These are phyloP conservation scores for Trichosurus vulpecula DNA, from an alignment of 2,797 vertebrate species.

Conservation along the genomic window DNA sequence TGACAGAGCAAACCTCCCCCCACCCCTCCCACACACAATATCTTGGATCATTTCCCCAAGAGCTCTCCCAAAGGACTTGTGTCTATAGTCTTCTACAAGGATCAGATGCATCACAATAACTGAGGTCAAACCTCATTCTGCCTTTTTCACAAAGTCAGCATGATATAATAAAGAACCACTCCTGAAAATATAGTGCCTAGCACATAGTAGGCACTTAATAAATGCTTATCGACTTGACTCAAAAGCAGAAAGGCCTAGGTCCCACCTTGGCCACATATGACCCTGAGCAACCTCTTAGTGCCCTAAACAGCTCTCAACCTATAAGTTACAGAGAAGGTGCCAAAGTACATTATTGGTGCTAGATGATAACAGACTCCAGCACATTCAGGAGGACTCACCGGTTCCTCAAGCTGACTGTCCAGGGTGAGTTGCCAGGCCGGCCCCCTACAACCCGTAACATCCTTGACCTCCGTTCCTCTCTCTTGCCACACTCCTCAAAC, in stretches of 20 bases:
- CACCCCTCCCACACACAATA: neutral
- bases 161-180: neutral
- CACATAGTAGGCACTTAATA: neutral
- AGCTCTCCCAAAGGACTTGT: neutral
- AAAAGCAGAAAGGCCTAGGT: neutral
- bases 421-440: conserved; percentile 93
- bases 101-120: neutral
- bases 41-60: neutral
- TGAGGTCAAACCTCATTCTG: neutral
- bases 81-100: neutral
- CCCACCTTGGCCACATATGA: no score
- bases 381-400: conserved; percentile 82
- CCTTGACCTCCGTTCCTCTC: conserved; percentile 78
- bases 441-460: conserved; percentile 89
- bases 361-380: no score
- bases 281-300: neutral
- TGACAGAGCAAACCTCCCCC: neutral
- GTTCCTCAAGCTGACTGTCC: conserved; percentile 97
- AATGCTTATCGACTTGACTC: neutral
- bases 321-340: neutral
- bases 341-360: neutral
- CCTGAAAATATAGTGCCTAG: neutral
- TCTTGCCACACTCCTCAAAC: conserved; percentile 93
- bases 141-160: neutral
- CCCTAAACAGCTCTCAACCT: neutral